Evolutionary conservation across 2,113 vertebrate species (phyloP).

Genomic region (Laticauda laticaudata): DNA sequence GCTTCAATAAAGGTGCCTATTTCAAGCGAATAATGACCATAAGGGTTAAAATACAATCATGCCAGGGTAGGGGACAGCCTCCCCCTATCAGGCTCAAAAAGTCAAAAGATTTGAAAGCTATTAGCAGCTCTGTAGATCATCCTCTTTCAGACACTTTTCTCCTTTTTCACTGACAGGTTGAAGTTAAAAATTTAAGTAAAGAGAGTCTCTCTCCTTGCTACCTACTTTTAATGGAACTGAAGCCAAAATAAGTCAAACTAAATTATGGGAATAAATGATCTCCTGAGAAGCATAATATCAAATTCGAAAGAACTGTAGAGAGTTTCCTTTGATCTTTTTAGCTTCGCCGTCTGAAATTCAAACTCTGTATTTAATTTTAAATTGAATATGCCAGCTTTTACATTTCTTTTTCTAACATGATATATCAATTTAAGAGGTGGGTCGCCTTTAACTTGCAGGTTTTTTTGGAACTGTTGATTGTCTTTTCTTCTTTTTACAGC

Average conservation of each 20-base stretch:
- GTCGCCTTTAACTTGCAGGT: constrained; percentile 73
- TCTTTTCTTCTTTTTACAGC: constrained; percentile 69
- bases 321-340: constrained; percentile 80
- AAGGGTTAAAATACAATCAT: constrained; percentile 72
- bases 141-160: constrained; percentile 69
- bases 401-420: constrained; percentile 75
- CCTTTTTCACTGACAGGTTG: constrained; percentile 70
- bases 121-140: constrained; percentile 73
- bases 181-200: constrained; percentile 78
- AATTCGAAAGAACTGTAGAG: constrained; percentile 78
- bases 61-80: constrained; percentile 49
- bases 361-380: constrained; percentile 81
- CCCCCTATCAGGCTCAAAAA: constrained; percentile 68
- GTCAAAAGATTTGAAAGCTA: constrained; percentile 76
- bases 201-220: constrained; percentile 67
- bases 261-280: constrained; percentile 82
- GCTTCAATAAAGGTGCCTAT: constrained; percentile 53
- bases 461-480: constrained; percentile 73
- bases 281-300: constrained; percentile 76
- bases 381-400: constrained; percentile 76
- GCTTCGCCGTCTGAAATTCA: constrained; percentile 77
- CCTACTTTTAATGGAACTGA: constrained; percentile 78
- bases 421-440: constrained; percentile 77
- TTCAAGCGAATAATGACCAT: constrained; percentile 51
- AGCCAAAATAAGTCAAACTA: constrained; percentile 84